phyloP scores from a whole-genome alignment of 1,140 invertebrate genomes.

The Platyscapa corneri region DNA sequence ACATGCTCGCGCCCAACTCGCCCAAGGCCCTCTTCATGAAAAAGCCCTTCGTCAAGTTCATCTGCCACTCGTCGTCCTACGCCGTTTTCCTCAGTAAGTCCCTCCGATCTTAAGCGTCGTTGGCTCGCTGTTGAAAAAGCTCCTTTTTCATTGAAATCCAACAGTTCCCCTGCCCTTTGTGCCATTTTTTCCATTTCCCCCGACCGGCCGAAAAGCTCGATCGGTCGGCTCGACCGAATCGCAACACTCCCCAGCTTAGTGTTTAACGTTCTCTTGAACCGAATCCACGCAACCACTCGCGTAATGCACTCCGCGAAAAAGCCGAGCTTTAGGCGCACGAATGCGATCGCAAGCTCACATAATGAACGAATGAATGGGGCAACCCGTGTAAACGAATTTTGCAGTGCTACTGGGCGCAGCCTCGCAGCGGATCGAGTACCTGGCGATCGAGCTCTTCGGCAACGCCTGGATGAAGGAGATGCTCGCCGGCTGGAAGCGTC shows the following conservation, averaged over 20 bases:
- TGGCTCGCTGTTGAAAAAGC: too few species aligned
- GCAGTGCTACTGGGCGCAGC: conserved; percentile 87
- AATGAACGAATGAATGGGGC: too few species aligned
- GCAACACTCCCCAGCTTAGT: background rate
- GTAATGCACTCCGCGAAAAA: too few species aligned
- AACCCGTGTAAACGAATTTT: background rate
- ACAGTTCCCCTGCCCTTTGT: too few species aligned
- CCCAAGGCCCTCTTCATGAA: conserved; percentile 88
- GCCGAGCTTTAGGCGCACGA: too few species aligned
- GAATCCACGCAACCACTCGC: too few species aligned
- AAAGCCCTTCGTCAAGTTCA: conserved; percentile 96
- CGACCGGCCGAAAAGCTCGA: too few species aligned
- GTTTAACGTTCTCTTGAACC: too few species aligned
- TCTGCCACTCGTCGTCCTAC: conserved; percentile 92
- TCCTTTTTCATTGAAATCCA: too few species aligned
- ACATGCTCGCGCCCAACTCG: conserved; percentile 89
- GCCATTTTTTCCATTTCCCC: too few species aligned
- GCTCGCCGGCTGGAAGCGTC: conserved; percentile 82
- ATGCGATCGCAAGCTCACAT: too few species aligned
- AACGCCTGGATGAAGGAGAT: conserved; percentile 82
- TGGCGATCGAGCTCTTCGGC: conserved; percentile 85
- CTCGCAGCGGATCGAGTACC: conserved; percentile 86
- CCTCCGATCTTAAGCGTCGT: background rate
- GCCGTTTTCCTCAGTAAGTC: conserved; percentile 90
- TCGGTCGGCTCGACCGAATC: too few species aligned